Conservation (phyloP, 2,113 vertebrate genomes). For the Sinocyclocheilus grahami region DNA sequence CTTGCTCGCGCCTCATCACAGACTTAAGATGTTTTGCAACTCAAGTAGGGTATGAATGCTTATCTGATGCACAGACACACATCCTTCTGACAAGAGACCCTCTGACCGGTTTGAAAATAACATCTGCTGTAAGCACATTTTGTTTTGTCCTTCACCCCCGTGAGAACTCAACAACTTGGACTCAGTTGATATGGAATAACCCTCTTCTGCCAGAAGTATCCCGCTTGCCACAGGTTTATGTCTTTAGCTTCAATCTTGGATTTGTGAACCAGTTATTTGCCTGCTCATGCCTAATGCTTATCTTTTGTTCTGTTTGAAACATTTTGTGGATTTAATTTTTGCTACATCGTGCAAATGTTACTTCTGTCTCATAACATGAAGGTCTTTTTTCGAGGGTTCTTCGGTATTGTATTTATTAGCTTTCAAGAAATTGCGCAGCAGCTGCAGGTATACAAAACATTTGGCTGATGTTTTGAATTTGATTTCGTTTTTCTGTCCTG, state of each 20-base stretch:
- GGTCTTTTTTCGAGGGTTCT: slow-evolving; percentile 37
- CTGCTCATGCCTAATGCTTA: slow-evolving; percentile 40
- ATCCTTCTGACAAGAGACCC: slow-evolving; percentile 31
- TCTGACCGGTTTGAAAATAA: slow-evolving; percentile 35
- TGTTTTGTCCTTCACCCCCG: slow-evolving; percentile 1
- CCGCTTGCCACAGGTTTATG: slow-evolving; percentile 53
- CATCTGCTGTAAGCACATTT: slow-evolving; percentile 45
- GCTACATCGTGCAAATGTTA: slow-evolving; percentile 54
- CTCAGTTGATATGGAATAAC: not conserved
- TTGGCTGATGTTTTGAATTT: not conserved
- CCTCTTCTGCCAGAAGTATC: slow-evolving; percentile 19
- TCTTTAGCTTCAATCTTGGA: slow-evolving; percentile 48
- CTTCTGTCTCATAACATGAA: slow-evolving; percentile 64
- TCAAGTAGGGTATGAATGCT: slow-evolving; percentile 41
- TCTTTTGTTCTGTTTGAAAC: slow-evolving; percentile 46
- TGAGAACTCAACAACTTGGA: slow-evolving; percentile 20
- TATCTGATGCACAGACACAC: slow-evolving; percentile 41
- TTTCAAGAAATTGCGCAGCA: slow-evolving; percentile 40
- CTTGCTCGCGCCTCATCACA: slow-evolving; percentile 50
- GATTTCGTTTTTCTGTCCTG: slow-evolving; percentile 3
- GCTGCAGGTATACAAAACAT: slow-evolving; percentile 9
- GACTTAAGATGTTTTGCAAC: slow-evolving; percentile 53
- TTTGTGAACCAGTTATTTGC: slow-evolving; percentile 51
- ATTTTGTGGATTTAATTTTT: slow-evolving; percentile 36
- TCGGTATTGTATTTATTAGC: slow-evolving; percentile 70